Conservation (phyloP, 2,113 vertebrate genomes). For the Cynopterus brachyotis region DNA sequence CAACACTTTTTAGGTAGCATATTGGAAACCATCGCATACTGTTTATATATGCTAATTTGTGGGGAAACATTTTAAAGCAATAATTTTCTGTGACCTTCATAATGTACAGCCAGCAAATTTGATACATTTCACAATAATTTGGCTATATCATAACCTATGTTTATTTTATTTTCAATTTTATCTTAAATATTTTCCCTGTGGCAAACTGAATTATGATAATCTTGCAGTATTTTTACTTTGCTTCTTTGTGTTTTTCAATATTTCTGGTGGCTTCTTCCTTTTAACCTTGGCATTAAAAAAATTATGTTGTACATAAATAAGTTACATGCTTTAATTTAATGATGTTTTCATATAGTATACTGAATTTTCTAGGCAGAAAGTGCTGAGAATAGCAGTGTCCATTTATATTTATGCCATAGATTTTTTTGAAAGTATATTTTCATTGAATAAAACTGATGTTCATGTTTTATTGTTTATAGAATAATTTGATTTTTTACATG, state of each 20-base stretch:
- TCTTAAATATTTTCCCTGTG: constrained; percentile 74
- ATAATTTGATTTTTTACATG: constrained; percentile 31
- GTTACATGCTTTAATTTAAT: constrained; percentile 67
- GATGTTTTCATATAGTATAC: constrained; percentile 63
- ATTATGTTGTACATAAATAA: constrained; percentile 68
- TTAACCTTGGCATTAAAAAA: constrained; percentile 69
- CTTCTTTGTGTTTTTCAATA: constrained; percentile 68
- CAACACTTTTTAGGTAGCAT: constrained; percentile 61
- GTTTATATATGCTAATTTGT: constrained; percentile 82
- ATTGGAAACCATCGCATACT: constrained; percentile 66
- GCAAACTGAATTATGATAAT: constrained; percentile 79
- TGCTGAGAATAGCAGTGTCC: constrained; percentile 76
- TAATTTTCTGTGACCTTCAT: constrained; percentile 76
- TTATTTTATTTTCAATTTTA: constrained; percentile 84
- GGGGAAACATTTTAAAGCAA: constrained; percentile 80
- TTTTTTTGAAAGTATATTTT: constrained; percentile 37
- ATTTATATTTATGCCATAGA: constrained; percentile 57
- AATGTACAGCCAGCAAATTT: constrained; percentile 70
- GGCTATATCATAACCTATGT: constrained; percentile 74
- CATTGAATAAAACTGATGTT: constrained; percentile 57
- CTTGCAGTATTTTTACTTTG: constrained; percentile 59
- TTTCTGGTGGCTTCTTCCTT: constrained; percentile 73
- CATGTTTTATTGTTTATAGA: constrained; percentile 31
- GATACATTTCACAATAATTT: constrained; percentile 72
- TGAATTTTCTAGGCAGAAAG: constrained; percentile 65